Evolutionary conservation across 2,888 invertebrate species (phyloP), one percentile per base, ranked within the genome.

Genomic region (Mimachlamys varia): DNA sequence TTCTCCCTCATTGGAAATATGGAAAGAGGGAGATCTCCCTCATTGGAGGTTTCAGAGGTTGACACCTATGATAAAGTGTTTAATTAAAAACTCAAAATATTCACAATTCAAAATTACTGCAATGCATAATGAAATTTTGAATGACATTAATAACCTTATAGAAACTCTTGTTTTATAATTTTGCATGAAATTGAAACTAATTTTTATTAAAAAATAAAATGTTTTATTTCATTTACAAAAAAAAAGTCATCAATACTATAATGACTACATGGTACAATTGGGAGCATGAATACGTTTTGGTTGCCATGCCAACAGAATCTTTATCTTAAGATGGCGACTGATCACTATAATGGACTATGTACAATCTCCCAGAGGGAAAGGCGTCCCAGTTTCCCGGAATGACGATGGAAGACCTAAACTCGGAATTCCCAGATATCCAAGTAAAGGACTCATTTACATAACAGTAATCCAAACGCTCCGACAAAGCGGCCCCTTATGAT

Each of bases 401-500:
- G 62, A 44, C n/a, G 62, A 76, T 13, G 76, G 33, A 76, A 27
- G 76, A 33, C 76, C 76, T 27, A 76, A 27, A 76, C 33, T 33
- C 76, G 13, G 33, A 76, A 76, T 76, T 76, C 76, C 76, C 76
- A 12, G 76, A 76, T 76, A 27, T 76, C 76, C 22, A 33, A 27
- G 76, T 76, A 76, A 76, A 76, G 10, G 76, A 1, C 76, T 76
- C 27, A 76, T 76, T 76, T 76, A 27, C 76, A 76, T 76, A 76
- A 76, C 76, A 33, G 33, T 76, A 76, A 76, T 19, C 27, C 33
- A 27, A 33, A 27, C 33, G 27, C 76, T 76, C 33, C 15, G 76
- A 76, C 76, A 76, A 76, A 76, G 76, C 76, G 33, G 19, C 33
- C 76, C 76, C 33, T 76, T 76, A 76, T 76, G 76, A 76, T 22